Percentiles rank a stretch among this genome's conserved stretches.
phyloP scores from a whole-genome alignment of 2,888 invertebrate species.

The Epirrita christyi region DNA sequence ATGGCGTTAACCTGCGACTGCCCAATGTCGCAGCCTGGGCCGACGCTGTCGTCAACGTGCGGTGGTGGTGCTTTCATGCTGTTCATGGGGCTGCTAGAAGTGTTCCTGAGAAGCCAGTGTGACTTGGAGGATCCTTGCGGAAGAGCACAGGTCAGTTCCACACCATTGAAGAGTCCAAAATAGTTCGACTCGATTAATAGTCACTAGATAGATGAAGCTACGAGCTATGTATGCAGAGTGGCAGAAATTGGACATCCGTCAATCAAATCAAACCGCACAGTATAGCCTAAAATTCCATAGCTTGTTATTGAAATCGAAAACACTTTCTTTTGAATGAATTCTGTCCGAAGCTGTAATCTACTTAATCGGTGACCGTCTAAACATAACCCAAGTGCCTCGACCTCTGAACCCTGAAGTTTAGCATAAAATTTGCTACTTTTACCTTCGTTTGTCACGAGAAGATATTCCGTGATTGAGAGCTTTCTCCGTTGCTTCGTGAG shows the following conservation, averaged over 20 bases:
- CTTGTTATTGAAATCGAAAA: too few relatives aligned
- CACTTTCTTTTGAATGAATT: too few relatives aligned
- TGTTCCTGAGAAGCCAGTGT: slow-evolving; percentile 93
- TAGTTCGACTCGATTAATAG: too few relatives aligned
- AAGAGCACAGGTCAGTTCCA: slow-evolving; percentile 80
- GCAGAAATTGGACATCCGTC: too few relatives aligned
- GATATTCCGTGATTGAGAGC: slow-evolving; percentile 13
- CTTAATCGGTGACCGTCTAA: too few relatives aligned
- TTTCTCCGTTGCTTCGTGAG: slow-evolving; percentile 28
- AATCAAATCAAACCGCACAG: too few relatives aligned
- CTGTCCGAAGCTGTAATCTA: too few relatives aligned
- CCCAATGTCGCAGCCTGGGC: slow-evolving; percentile 92
- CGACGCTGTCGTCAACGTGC: slow-evolving; percentile 93
- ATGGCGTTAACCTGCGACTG: slow-evolving; percentile 90
- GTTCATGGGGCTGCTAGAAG: slow-evolving; percentile 95
- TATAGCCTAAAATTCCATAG: too few relatives aligned
- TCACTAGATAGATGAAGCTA: too few relatives aligned
- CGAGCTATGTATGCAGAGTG: too few relatives aligned
- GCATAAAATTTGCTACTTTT: slow-evolving; percentile 11
- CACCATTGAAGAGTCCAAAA: too few relatives aligned
- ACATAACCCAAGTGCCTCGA: background rate
- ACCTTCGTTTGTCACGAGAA: slow-evolving; percentile 23
- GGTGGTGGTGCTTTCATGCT: slow-evolving; percentile 94
- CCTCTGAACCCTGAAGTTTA: slow-evolving; percentile 13
- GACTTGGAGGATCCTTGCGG: slow-evolving; percentile 95